Conservation (phyloP, 2,797 vertebrate genomes). For the Chloroceryle amazona region DNA sequence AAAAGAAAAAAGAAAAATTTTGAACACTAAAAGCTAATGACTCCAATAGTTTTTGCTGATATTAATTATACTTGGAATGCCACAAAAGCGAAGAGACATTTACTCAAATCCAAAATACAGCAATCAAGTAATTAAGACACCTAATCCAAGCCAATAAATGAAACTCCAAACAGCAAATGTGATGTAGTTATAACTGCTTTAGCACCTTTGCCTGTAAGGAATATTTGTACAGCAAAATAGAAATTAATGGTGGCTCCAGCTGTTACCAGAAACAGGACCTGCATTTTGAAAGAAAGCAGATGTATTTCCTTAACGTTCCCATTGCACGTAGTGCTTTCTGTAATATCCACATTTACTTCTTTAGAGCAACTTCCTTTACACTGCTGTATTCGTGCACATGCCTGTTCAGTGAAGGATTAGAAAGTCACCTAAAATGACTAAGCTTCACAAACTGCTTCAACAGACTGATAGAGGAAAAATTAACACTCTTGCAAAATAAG, state of each 20-base stretch:
- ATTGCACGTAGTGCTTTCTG: neutral
- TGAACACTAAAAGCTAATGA: conserved; percentile 28
- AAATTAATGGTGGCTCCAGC: conserved; percentile 27
- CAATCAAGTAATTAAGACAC: conserved; percentile 63
- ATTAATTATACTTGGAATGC: conserved; percentile 15
- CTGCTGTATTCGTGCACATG: neutral
- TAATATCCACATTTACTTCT: neutral
- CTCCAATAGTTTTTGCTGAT: conserved; percentile 21
- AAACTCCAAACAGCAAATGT: conserved; percentile 31
- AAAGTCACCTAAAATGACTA: neutral
- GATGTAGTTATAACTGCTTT: conserved; percentile 12
- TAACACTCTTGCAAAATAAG: neutral
- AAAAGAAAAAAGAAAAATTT: conserved; percentile 16
- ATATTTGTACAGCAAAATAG: conserved; percentile 53
- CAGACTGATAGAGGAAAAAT: neutral
- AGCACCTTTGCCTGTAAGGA: conserved; percentile 44
- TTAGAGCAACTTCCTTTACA: neutral
- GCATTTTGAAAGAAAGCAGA: conserved; percentile 44
- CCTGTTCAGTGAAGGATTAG: neutral
- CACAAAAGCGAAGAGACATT: conserved; percentile 11
- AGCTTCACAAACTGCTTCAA: neutral
- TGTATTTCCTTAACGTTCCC: neutral
- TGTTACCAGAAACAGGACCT: conserved; percentile 8
- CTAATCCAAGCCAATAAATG: conserved; percentile 31
- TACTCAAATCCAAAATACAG: neutral